Conservation (phyloP, 2,797 vertebrate genomes). For the Chaenodraco wilsoni region DNA sequence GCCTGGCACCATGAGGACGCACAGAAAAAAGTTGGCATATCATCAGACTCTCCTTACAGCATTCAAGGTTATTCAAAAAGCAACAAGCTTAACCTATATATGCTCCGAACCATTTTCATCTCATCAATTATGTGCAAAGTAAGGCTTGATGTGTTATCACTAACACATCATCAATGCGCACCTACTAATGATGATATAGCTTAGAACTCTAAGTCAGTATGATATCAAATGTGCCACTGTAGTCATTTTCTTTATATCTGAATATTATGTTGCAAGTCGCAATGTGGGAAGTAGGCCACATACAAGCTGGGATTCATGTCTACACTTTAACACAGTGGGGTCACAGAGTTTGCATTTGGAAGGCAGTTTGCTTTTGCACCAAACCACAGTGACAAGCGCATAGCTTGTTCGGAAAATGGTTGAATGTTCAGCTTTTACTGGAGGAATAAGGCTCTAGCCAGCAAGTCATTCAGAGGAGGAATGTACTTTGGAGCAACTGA, state of each 20-base stretch:
- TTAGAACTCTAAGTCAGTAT: constrained; percentile 24
- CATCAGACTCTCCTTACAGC: constrained; percentile 47
- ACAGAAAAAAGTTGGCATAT: constrained; percentile 48
- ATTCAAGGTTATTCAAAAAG: constrained; percentile 66
- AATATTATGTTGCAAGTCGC: constrained; percentile 15
- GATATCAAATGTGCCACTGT: constrained; percentile 24
- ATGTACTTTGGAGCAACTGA: constrained; percentile 1
- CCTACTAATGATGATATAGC: constrained; percentile 25
- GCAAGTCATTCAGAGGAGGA: background rate
- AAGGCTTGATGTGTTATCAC: constrained; percentile 56
- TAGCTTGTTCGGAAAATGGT: background rate
- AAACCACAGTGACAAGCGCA: background rate
- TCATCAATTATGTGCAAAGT: constrained; percentile 63
- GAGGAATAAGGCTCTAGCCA: constrained; percentile 8
- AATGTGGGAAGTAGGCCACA: background rate
- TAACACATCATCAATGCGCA: constrained; percentile 61
- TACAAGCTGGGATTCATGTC: constrained; percentile 3
- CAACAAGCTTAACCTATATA: constrained; percentile 35
- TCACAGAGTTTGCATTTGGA: background rate
- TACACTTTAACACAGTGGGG: background rate
- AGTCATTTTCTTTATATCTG: background rate
- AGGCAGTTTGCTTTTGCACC: background rate
- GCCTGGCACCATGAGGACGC: constrained; percentile 28
- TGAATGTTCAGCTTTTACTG: background rate
- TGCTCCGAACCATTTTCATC: constrained; percentile 56